phyloP scores from a whole-genome alignment of 2,888 invertebrate genomes.

The Cerastis rubricosa region DNA sequence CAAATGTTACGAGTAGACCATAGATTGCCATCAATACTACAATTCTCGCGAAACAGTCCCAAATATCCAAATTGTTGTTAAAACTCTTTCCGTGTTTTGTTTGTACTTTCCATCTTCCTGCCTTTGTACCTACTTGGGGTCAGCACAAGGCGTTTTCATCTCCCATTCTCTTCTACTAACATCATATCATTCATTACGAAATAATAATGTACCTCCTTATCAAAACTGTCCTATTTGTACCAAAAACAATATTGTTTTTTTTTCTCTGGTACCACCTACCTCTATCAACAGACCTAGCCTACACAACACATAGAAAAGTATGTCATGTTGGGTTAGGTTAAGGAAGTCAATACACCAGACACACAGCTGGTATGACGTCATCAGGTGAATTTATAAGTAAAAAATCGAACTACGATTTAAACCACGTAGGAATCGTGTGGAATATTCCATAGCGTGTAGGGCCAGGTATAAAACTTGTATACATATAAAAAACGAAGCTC shows the following conservation, averaged over 20 bases:
- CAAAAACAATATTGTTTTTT: not conserved
- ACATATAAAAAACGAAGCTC: conserved; percentile 26
- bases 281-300: conserved; percentile 26
- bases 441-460: conserved; percentile 33
- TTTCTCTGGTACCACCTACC: not conserved
- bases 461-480: not conserved
- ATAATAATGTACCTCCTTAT: not conserved
- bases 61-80: no score
- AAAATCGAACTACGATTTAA: not conserved
- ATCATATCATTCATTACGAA: not conserved
- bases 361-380: conserved; percentile 24
- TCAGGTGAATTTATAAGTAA: conserved; percentile 7
- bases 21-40: not conserved
- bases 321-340: conserved; percentile 44
- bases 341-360: conserved; percentile 16
- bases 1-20: not conserved
- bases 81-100: not conserved
- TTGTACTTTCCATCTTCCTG: not conserved
- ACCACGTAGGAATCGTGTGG: conserved; percentile 9
- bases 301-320: conserved; percentile 4
- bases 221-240: not conserved
- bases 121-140: not conserved
- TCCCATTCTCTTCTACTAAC: not conserved
- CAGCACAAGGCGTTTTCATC: not conserved
- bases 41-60: not conserved